Base-by-base conservation (phyloP, 2,113 vertebrate species). In the Orcinus orca region DNA sequence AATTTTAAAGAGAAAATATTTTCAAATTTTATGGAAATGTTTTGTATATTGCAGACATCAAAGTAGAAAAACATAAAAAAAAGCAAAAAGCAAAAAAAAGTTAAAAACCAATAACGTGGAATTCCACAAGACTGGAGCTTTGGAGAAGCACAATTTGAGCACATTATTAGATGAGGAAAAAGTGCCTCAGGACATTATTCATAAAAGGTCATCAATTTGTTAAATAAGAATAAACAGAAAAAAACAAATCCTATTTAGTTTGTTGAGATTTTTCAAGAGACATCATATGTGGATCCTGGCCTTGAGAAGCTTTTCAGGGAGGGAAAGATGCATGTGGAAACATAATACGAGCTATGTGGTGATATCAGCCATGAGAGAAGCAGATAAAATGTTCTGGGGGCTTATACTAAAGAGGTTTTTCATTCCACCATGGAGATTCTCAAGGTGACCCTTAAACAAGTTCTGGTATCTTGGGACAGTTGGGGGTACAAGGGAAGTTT, bases 1-100 rank as follows among this genome's bases (percentile, higher is more conserved):
- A 55, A 82, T 38, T 67, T 86, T 92, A 38, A 5, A 55, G 41
- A 55, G 44, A 74, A 74, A 91, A 31, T 76, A 18, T 62, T 73
- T 92, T 96, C 29, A 90, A 67, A 71, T 60, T 96, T 93, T 90
- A 88, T 79, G 60, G 73, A 90, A 68, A 67, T 92, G 1, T 62
- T 95, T 93, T 80, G 3, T 91, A 17, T 95, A 25, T 93, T 97
- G 2, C 74, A 96, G 91, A 60, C 92, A 79, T 68, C 44, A 65
- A 97, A 96, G 87, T 81, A 96, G 92, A 90, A 96, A 92, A 96
- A 97, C 25, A 44, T 77, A 47, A 50, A 3, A 93, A 93, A 92
- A 87, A 88, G 25, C 73, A 81, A 92, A 96, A 91, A 83, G 62
- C 1, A 21, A 65, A 92, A 73, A 55, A 47, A 79, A 36, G 0